Percentiles rank a stretch among this genome's conserved stretches.
Conservation (phyloP, 2,797 vertebrate genomes). For the Pipistrellus nathusii region DNA sequence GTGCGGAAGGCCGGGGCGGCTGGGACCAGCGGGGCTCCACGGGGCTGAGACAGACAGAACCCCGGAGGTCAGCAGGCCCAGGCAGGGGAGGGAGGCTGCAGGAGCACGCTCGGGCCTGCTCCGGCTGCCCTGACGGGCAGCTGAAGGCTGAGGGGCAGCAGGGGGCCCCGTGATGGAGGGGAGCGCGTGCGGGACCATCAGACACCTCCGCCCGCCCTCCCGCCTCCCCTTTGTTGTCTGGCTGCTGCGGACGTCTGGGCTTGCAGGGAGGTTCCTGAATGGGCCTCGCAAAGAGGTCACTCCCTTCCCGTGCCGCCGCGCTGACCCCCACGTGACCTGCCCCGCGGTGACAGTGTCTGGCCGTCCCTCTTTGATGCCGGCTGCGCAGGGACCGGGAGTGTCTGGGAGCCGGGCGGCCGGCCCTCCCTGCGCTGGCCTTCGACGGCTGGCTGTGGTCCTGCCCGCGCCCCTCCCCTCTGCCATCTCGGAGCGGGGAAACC, state of each 20-base stretch:
- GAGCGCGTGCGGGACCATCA: neutral
- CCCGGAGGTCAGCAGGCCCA: neutral
- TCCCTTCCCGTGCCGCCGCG: conserved; percentile 77
- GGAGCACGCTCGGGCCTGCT: rapidly evolving
- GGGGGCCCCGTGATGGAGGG: neutral
- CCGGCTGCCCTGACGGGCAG: neutral
- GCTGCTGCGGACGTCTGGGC: conserved; percentile 65
- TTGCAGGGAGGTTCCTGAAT: conserved; percentile 75
- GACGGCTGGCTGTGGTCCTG: neutral
- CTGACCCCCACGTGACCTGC: conserved; percentile 76
- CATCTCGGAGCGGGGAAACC: conserved; percentile 24
- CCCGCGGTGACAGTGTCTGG: conserved; percentile 66
- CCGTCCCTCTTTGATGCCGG: conserved; percentile 72
- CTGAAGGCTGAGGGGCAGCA: neutral
- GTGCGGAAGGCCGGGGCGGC: neutral
- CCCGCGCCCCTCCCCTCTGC: neutral
- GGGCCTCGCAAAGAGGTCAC: conserved; percentile 71
- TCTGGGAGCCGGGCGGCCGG: neutral
- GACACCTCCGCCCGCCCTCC: conserved; percentile 14
- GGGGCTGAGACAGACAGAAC: neutral
- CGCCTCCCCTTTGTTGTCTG: conserved; percentile 77
- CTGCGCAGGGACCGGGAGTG: neutral
- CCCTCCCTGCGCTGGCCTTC: neutral
- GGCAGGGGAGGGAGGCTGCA: neutral
- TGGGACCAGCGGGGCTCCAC: neutral